Conservation (phyloP, 2,797 vertebrate genomes). For the Halcyon badia region DNA sequence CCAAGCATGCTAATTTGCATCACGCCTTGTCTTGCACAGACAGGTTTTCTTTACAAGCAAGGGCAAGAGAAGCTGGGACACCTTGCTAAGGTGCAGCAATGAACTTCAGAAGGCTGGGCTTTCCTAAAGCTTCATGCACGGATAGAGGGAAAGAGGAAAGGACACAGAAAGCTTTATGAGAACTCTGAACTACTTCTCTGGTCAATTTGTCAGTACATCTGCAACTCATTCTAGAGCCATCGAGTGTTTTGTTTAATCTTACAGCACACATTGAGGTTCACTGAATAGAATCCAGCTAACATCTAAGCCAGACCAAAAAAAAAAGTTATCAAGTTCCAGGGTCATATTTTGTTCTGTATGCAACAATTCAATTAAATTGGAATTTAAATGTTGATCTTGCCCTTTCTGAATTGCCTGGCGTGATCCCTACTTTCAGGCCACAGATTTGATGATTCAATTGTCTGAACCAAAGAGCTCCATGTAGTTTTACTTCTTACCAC, state of each 20-base stretch:
- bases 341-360: neutral
- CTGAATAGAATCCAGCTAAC: neutral
- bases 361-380: neutral
- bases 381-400: neutral
- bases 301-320: slow-evolving; percentile 3
- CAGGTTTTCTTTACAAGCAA: neutral
- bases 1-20: neutral
- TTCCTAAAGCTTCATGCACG: neutral
- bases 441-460: neutral
- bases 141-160: neutral
- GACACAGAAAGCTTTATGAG: neutral
- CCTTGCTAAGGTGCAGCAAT: neutral
- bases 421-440: neutral
- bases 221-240: neutral
- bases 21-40: neutral
- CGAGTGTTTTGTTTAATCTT: neutral
- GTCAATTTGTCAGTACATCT: neutral
- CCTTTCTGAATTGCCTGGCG: neutral
- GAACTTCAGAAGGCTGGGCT: neutral
- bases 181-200: neutral
- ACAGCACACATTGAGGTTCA: neutral
- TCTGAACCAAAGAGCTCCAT: neutral
- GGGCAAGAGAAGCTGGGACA: neutral
- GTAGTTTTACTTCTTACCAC: neutral
- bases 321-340: neutral